Evolutionary conservation across 2,113 vertebrate genomes (phyloP).

Genomic region (Neoarius graeffei): DNA sequence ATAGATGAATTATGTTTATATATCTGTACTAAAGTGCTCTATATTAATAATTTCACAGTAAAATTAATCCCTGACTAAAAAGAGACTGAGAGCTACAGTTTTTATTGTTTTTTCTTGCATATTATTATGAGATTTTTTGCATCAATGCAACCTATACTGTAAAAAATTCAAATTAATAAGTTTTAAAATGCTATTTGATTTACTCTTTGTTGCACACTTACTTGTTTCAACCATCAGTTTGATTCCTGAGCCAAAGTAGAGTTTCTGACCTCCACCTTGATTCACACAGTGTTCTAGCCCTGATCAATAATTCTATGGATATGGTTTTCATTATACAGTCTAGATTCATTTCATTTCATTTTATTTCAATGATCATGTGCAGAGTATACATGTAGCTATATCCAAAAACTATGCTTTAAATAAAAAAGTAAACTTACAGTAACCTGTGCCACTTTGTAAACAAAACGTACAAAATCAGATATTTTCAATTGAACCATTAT

Average conservation of each 20-base stretch:
- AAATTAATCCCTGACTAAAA: not conserved
- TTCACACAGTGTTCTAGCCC: conserved; percentile 38
- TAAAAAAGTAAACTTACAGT: no score
- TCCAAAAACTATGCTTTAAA: no score
- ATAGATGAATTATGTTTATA: not conserved
- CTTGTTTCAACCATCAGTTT: conserved; percentile 37
- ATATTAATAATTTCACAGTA: not conserved
- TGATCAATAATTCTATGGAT: not conserved
- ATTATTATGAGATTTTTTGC: no score
- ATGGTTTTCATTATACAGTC: not conserved
- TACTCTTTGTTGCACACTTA: conserved; percentile 5
- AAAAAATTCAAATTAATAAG: no score
- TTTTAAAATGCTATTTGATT: no score
- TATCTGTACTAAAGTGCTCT: not conserved
- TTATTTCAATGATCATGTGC: not conserved
- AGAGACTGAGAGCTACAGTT: not conserved
- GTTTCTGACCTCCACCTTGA: conserved; percentile 25
- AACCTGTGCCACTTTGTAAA: no score
- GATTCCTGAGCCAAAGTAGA: conserved; percentile 50
- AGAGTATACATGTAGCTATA: not conserved
- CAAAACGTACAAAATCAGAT: no score
- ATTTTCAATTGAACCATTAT: no score
- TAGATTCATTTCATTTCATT: not conserved
- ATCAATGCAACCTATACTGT: no score
- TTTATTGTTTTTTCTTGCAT: not conserved